Conservation (phyloP, 2,888 invertebrate genomes). For the Tholera decimalis region DNA sequence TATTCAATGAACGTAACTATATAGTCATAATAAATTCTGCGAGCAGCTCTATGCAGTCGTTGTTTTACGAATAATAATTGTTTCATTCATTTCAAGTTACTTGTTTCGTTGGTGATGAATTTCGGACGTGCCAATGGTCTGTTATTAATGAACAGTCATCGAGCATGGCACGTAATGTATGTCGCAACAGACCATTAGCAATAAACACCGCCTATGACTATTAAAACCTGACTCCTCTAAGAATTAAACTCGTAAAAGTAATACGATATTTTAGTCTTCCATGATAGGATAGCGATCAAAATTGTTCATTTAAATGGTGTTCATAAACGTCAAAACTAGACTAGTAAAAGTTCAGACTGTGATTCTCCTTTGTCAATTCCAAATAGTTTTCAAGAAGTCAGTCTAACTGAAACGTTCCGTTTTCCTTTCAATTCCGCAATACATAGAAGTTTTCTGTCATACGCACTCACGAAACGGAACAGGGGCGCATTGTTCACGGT, state of each 20-base stretch:
- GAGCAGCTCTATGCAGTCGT: conserved; percentile 37
- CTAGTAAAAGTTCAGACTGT: conserved; percentile 31
- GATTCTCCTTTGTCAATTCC: conserved; percentile 29
- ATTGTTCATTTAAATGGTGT: conserved; percentile 61
- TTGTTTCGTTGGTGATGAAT: conserved; percentile 46
- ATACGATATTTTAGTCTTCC: conserved; percentile 28
- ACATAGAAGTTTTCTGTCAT: conserved; percentile 63
- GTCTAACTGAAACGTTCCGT: conserved; percentile 7
- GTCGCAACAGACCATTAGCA: conserved; percentile 72
- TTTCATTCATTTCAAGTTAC: conserved; percentile 56
- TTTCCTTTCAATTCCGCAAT: conserved; percentile 59
- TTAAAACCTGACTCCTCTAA: conserved; percentile 61
- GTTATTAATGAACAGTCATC: conserved; percentile 67
- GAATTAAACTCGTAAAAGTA: conserved; percentile 40
- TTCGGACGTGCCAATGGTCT: conserved; percentile 66
- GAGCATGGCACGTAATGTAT: conserved; percentile 71
- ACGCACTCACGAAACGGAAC: conserved; percentile 69
- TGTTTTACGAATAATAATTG: conserved; percentile 45
- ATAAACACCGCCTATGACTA: conserved; percentile 70
- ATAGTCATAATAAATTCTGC: conserved; percentile 56
- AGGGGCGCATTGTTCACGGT: conserved; percentile 74
- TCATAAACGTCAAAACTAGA: conserved; percentile 58
- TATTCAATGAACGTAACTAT: conserved; percentile 56
- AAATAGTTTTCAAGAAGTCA: background rate
- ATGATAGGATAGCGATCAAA: conserved; percentile 27